Percentiles rank a stretch among this genome's conserved stretches.
Evolutionary conservation across 2,888 invertebrate species (phyloP).

Genomic region (Campaea margaritaria): DNA sequence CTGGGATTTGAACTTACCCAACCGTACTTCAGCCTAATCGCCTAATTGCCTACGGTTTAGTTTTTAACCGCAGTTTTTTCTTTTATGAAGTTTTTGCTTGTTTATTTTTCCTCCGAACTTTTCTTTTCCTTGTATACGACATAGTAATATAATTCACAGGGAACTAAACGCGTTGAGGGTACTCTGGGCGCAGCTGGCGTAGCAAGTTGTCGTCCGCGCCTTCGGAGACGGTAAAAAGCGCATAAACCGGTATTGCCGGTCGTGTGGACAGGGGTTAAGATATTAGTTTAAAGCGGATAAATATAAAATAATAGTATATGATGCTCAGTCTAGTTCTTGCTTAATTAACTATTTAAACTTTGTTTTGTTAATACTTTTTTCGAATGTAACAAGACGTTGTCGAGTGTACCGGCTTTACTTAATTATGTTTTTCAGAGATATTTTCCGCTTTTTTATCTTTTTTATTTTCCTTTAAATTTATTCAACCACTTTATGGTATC

Average conservation of each 20-base stretch:
- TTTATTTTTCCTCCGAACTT: not conserved
- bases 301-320: no score
- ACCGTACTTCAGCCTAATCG: no score
- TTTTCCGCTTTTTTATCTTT: no score
- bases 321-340: no score
- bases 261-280: slow-evolving; percentile 53
- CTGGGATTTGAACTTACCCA: no score
- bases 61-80: slow-evolving; percentile 4
- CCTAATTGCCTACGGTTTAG: not conserved
- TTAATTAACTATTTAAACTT: no score
- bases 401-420: no score
- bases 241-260: slow-evolving; percentile 73
- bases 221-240: slow-evolving; percentile 77
- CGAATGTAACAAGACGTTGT: no score
- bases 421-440: no score
- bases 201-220: slow-evolving; percentile 67
- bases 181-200: slow-evolving; percentile 56
- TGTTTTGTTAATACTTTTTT: no score
- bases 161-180: slow-evolving; percentile 40
- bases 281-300: slow-evolving; percentile 36
- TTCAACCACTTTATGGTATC: no score
- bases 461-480: no score
- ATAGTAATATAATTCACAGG: slow-evolving; percentile 39
- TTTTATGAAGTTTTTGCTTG: not conserved
- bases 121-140: not conserved